These are phyloP conservation scores for Premnoplex brunnescens DNA, from an alignment of 2,797 vertebrate genomes.

Conservation along the genomic window DNA sequence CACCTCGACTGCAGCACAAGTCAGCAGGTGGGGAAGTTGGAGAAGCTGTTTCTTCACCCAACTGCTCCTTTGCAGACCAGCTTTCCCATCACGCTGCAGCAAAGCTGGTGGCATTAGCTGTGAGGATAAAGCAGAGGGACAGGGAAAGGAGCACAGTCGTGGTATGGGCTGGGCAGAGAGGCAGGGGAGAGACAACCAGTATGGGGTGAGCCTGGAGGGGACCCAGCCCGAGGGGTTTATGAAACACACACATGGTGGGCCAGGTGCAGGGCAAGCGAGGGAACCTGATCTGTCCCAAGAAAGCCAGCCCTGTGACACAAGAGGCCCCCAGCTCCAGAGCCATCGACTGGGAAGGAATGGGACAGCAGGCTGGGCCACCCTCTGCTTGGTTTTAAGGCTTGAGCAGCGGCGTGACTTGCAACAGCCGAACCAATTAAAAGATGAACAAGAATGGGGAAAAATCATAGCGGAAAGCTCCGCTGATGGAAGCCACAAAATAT, in stretches of 20 bases:
- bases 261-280: neutral
- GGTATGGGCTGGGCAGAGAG: neutral
- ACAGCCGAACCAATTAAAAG: neutral
- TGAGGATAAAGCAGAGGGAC: neutral
- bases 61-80: neutral
- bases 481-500: neutral
- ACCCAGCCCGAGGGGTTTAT: neutral
- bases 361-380: neutral
- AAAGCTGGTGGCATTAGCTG: neutral
- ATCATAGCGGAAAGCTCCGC: neutral
- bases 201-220: neutral
- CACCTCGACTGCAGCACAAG: neutral
- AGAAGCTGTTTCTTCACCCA: neutral
- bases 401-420: accelerated
- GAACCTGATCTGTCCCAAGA: accelerated
- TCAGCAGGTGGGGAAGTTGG: neutral
- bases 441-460: neutral
- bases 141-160: neutral
- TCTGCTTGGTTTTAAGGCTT: neutral
- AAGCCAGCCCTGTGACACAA: neutral
- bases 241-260: neutral
- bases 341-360: accelerated
- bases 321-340: neutral
- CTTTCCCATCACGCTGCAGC: neutral
- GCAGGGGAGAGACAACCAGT: neutral